A percentile compares a stretch with the other conserved stretches of the same genome.
Conservation (phyloP, 2,888 invertebrate species). For the Lithophane semibrunnea region DNA sequence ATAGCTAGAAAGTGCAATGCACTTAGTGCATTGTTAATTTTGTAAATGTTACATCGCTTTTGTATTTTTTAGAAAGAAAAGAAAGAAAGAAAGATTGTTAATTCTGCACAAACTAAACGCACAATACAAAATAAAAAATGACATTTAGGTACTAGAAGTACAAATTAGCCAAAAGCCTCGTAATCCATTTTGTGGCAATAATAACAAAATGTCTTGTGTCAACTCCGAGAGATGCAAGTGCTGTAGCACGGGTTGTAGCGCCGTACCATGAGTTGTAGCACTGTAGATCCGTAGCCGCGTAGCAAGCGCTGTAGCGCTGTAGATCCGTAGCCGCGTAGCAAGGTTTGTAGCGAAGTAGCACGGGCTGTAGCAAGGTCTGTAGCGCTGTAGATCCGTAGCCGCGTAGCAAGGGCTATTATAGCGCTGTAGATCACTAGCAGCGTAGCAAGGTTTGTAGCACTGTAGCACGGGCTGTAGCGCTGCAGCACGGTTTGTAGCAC, state of each 20-base stretch:
- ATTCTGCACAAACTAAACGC: too few relatives aligned
- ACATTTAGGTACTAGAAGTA: too few relatives aligned
- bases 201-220: neutral
- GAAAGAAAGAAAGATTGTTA: too few relatives aligned
- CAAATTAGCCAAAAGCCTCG: too few relatives aligned
- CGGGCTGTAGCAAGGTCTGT: neutral
- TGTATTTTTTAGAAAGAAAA: too few relatives aligned
- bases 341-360: neutral
- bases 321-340: neutral
- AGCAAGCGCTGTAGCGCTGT: neutral
- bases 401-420: neutral
- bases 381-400: neutral
- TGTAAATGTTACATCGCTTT: neutral
- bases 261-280: neutral
- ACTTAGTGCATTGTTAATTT: too few relatives aligned
- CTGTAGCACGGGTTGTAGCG: neutral
- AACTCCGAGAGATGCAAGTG: neutral
- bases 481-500: neutral
- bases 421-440: neutral
- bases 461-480: neutral
- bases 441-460: neutral
- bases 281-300: too few relatives aligned
- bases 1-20: too few relatives aligned
- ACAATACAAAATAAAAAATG: too few relatives aligned
- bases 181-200: neutral